Base-by-base conservation (phyloP, 2,888 invertebrate species). In the Mythimna albipuncta region DNA sequence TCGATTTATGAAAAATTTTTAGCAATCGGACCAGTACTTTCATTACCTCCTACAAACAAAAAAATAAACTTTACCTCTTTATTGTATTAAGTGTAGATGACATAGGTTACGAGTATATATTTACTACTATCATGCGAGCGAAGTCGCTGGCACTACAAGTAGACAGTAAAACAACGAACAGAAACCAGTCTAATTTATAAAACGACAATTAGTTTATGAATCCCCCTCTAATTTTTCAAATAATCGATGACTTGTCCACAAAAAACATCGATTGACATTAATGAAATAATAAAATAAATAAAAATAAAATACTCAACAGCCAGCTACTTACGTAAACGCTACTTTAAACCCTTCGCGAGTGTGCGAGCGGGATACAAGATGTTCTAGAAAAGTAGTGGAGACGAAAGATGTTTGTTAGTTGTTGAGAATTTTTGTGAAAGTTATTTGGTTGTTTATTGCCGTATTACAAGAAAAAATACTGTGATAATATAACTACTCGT, bases 321-420 rank as follows among this genome's bases (percentile, higher is more conserved):
- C 62, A 74, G 88, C 81, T 90, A 92, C 93, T 89, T 93, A 93
- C 92, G 72, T 74, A 81, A 87, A 70, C 64, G 90, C 90, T 80
- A 64, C 87, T 84, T 84, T 84, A 89, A 92, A 92, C 93, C 93
- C 93, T 93, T 92, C 90, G 86, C 71, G 83, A 77, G 79, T 86
- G 83, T 81, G 84, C 71, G 92, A 94, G 90, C 73, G 93, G 84
- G 94, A 95, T 71, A 76, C 86, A 83, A 75, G 81, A 89, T 87
- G 89, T 87, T 88, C 86, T 72, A 70, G 9, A 35, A 59, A 70
- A 66, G 71, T 68, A 44, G 76, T 92, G 78, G 94, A 95, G 93
- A 75, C 71, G 90, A 57, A 59, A n/a, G 26, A 59, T 64, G 10
- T 61, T 64, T 57, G 50, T 63, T 59, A n/a, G 0, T 16, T 35